Evolutionary conservation across 2,888 invertebrate species (phyloP).

Genomic region (Sthenelais limicola): DNA sequence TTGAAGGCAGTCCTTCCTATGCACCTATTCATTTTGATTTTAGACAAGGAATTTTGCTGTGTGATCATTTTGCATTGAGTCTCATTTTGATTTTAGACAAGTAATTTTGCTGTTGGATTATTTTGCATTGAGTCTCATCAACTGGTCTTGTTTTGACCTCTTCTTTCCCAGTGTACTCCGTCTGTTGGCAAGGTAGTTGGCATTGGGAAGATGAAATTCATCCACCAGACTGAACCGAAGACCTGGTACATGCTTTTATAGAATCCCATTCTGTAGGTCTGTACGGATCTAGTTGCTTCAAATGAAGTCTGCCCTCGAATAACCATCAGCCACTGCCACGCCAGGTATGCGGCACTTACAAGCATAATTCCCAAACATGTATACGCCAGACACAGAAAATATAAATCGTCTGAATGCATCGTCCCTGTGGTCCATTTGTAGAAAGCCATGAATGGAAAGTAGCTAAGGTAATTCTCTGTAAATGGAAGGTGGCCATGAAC

Average conservation of each 20-base stretch:
- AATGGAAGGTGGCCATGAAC: conserved; percentile 55
- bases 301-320: conserved; percentile 59
- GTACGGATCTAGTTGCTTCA: conserved; percentile 60
- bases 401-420: conserved; percentile 43
- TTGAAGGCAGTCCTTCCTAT: no score
- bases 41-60: no score
- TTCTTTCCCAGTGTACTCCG: conserved; percentile 60
- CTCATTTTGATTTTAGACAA: no score
- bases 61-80: no score
- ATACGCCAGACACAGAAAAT: conserved; percentile 37
- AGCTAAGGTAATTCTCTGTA: conserved; percentile 50
- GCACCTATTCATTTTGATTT: no score
- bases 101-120: no score
- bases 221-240: conserved; percentile 63
- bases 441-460: conserved; percentile 57
- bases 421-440: conserved; percentile 55
- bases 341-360: conserved; percentile 53
- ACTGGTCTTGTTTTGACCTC: conserved; percentile 54
- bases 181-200: conserved; percentile 57
- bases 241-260: conserved; percentile 57
- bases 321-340: conserved; percentile 58
- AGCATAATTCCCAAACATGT: conserved; percentile 34
- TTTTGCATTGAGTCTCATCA: no score
- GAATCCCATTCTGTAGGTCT: conserved; percentile 52
- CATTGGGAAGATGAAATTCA: conserved; percentile 64